Evolutionary conservation across 2,888 invertebrate genomes (phyloP), one percentile per base, ranked within the genome.

Genomic region (Crepidodera aurea): DNA sequence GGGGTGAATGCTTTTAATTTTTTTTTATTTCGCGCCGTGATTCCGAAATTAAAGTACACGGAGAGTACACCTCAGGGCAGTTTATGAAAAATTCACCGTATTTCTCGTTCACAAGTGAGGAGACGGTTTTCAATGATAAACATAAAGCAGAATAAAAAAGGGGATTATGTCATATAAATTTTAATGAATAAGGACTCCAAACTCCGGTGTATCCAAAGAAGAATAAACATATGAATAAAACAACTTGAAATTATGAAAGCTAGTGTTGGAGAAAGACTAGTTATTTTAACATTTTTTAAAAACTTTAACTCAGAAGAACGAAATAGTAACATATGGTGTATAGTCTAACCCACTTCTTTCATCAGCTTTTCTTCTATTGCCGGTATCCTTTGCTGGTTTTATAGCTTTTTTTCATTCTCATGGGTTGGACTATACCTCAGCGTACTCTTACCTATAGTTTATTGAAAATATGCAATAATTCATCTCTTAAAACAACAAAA

Each of bases 111-210:
- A 42, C 1, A 5, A 42, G 42, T 42, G 42, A 42, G 16, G 42
- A 42, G 16, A 19, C 42, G 42, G 16, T 19, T 42, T 42, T 18
- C 19, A 42, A 18, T 42, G 16, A 42, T 42, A 42, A 42, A 18
- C 42, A 42, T 40, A 12, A 4, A 42, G 42, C 12, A 8, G 42
- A 42, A 42, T 42, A n/a, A 42, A 42, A 42, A 18, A 42, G 16
- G 19, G n/a, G 42, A 42, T 42, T 42, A 42, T 42, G 42, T 42
- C 10, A 10, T 16, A 42, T 42, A 42, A 42, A 42, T 42, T 42
- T 19, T 19, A 16, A 19, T 42, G 42, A 42, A 42, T 42, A 42
- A 19, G 10, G 19, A 6, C 18, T 1, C 16, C 7, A 42, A 16
- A 42, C 19, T 5, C 19, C 5, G 42, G 42, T 19, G 42, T 10